Evolutionary conservation across 2,113 vertebrate species (phyloP).

Genomic region (Anolis sagrei): DNA sequence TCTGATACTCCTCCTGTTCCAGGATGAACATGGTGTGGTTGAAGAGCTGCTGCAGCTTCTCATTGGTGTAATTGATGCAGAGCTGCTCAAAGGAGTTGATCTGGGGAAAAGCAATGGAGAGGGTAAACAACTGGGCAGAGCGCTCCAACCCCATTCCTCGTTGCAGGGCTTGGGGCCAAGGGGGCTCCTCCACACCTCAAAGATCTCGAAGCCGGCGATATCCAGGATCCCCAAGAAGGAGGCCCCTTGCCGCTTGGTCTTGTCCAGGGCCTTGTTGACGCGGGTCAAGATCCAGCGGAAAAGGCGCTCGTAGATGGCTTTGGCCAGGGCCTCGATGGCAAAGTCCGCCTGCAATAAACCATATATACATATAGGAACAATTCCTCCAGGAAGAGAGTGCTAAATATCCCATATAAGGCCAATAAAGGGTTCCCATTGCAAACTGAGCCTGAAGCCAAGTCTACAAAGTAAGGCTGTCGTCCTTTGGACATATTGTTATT

Average conservation of each 20-base stretch:
- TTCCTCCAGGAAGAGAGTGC: no score
- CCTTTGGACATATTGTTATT: no score
- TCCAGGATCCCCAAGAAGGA: conserved; percentile 97
- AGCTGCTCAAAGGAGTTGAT: conserved; percentile 97
- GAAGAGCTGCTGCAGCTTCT: conserved; percentile 98
- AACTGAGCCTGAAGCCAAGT: no score
- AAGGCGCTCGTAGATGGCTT: conserved; percentile 92
- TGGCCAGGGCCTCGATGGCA: conserved; percentile 91
- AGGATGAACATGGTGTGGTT: conserved; percentile 98
- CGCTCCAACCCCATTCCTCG: background rate
- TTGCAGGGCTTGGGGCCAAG: no score
- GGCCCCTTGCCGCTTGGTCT: conserved; percentile 91
- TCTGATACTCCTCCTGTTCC: conserved; percentile 97
- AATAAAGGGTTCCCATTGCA: no score
- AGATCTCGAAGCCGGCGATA: conserved; percentile 97
- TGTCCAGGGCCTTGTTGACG: conserved; percentile 95
- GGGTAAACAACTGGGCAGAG: fast-evolving
- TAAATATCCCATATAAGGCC: no score
- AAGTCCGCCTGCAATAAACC: conserved; percentile 86
- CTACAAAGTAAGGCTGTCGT: no score
- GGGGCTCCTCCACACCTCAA: conserved; percentile 83
- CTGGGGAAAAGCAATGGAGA: conserved; percentile 64
- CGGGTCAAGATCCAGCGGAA: conserved; percentile 93
- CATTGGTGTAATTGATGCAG: conserved; percentile 98
- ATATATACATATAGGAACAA: no score